A percentile compares a stretch with the other conserved stretches of the same genome.
phyloP scores from a whole-genome alignment of 1,140 invertebrate species.

The Wasmannia auropunctata region DNA sequence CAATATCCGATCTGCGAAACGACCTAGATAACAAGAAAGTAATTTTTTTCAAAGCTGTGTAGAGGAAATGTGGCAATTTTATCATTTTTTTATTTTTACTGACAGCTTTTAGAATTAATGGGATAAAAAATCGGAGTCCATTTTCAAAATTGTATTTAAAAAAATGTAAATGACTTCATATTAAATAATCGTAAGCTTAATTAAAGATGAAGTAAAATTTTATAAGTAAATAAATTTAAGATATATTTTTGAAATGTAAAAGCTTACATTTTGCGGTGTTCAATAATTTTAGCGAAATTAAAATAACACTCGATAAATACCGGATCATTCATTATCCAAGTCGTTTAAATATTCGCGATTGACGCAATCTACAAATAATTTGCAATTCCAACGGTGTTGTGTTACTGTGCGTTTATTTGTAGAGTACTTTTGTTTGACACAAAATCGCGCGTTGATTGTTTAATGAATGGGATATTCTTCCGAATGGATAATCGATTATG shows the following conservation, averaged over 20 bases:
- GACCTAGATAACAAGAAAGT: slow-evolving; percentile 37
- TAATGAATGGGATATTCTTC: slow-evolving; percentile 33
- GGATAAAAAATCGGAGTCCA: not conserved
- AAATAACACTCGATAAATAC: not conserved
- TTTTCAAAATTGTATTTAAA: not conserved
- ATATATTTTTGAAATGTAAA: not conserved
- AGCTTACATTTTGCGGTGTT: not conserved
- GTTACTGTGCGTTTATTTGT: slow-evolving; percentile 2
- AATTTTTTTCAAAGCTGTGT: slow-evolving; percentile 12
- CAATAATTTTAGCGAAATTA: slow-evolving; percentile 7
- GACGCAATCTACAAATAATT: slow-evolving; percentile 33
- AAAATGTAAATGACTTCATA: not conserved
- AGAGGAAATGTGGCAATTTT: not conserved
- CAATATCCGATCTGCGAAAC: slow-evolving; percentile 23
- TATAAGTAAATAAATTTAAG: not conserved
- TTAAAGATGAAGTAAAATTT: not conserved
- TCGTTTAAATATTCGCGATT: slow-evolving; percentile 13
- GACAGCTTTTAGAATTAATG: not conserved
- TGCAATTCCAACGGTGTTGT: not conserved
- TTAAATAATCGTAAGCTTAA: not conserved
- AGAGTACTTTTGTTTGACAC: slow-evolving; percentile 23
- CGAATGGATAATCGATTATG: slow-evolving; percentile 16
- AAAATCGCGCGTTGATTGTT: not conserved
- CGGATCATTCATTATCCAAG: not conserved
- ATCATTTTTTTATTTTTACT: slow-evolving; percentile 5